Conservation (phyloP, 2,113 vertebrate genomes). For the Sylvia atricapilla region DNA sequence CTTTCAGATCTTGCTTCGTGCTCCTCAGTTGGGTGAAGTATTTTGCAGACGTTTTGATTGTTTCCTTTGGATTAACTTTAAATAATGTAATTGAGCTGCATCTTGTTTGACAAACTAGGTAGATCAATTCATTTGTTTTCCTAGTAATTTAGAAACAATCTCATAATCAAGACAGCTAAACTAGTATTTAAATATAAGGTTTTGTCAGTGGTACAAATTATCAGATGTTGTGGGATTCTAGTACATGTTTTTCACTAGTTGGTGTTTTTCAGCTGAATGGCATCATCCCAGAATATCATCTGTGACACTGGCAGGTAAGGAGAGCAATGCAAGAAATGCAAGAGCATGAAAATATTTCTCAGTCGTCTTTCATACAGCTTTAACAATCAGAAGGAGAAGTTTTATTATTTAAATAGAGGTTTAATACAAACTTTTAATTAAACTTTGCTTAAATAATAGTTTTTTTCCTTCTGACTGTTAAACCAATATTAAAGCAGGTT, state of each 20-base stretch:
- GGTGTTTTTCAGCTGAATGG: neutral
- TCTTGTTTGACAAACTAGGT: neutral
- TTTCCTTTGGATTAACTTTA: neutral
- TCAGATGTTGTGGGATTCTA: neutral
- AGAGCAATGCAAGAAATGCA: neutral
- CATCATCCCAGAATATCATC: neutral
- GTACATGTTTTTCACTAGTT: neutral
- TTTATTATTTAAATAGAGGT: neutral
- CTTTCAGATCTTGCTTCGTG: neutral
- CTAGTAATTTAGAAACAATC: neutral
- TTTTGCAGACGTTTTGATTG: neutral
- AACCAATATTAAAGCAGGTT: neutral
- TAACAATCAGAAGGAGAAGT: neutral
- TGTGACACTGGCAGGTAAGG: neutral
- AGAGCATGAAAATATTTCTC: neutral
- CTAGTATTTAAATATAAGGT: neutral
- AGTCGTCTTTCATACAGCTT: neutral
- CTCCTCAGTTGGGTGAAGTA: neutral
- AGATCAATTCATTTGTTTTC: neutral
- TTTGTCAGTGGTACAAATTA: neutral
- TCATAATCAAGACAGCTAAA: neutral
- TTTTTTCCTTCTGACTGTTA: neutral
- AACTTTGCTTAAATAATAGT: neutral
- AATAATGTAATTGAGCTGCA: neutral
- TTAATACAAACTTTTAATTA: neutral